Base-by-base conservation (phyloP, 2,888 invertebrate genomes). In the Tiphia femorata region DNA sequence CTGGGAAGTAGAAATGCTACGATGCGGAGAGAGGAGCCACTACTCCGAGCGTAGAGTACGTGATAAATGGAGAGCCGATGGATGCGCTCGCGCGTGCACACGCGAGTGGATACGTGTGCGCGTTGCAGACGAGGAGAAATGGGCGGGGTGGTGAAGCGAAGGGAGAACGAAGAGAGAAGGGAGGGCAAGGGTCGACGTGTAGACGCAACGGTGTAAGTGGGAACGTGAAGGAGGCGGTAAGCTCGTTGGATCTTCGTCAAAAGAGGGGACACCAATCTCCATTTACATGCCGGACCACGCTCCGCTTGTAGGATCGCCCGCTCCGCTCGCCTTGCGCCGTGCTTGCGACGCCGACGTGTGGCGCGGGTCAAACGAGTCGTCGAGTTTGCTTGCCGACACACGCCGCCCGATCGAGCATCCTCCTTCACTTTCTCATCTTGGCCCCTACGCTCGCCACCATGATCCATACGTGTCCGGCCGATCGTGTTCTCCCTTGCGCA, bases 241-340 rank as follows among this genome's bases (percentile, higher is more conserved):
- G 40, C 47, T 56, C 5, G 50, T 60, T 51, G 60, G 64, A 67
- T 54, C 21, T 23, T 43, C 56, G 49, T 60, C 58, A 65, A 65
- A 64, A 66, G 70, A 62, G 49, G 37, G 58, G 40, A 37, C 57
- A 67, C 69, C 47, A 59, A 63, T 67, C 63, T 72, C 61, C 65
- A 73, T 75, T 73, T 72, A 59, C 55, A 62, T 57, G 53, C 52
- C 44, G 37, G 19, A 12, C 21, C 53, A 49, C 37, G 50, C 25
- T 46, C 37, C 20, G 14, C 40, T 33, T 21, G 40, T 25, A 20
- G 25, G 37, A 49, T 30, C 33, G 25, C 12, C 33, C 12, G 33
- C 33, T n/a, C n/a, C 12, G 20, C 44, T 27, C 35, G n/a, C 43
- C 44, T 25, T 48, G 21, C 40, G n/a, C 42, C 19, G 49, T n/a